Conservation (phyloP, 2,797 vertebrate species). For the Parauchenoglanis punctatus region DNA sequence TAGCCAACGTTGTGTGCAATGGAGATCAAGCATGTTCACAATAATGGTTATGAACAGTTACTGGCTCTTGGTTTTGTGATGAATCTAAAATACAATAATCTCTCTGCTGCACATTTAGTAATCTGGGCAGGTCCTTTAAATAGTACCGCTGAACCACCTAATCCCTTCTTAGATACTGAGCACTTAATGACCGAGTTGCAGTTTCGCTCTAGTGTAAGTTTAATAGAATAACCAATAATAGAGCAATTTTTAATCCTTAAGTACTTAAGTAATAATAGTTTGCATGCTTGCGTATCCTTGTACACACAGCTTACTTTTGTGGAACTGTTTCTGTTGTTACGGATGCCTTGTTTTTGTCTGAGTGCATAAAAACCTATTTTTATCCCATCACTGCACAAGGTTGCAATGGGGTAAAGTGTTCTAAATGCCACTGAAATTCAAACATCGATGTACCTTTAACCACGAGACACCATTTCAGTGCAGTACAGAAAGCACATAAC, state of each 20-base stretch:
- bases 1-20: slow-evolving; percentile 32
- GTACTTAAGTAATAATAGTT: background rate
- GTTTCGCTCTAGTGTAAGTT: background rate
- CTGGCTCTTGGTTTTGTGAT: slow-evolving; percentile 21
- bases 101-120: slow-evolving; percentile 11
- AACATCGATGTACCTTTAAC: background rate
- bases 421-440: slow-evolving; percentile 1
- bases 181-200: background rate
- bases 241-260: background rate
- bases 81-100: slow-evolving; percentile 14
- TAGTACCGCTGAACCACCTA: slow-evolving; percentile 13
- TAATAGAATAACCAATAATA: background rate
- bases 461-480: slow-evolving; percentile 19
- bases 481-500: slow-evolving; percentile 43
- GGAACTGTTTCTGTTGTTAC: background rate
- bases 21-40: slow-evolving; percentile 29
- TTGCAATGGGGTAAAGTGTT: background rate
- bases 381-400: background rate
- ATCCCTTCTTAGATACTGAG: slow-evolving; percentile 19
- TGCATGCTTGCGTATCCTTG: background rate
- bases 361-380: background rate
- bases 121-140: slow-evolving; percentile 3
- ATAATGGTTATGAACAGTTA: slow-evolving; percentile 36
- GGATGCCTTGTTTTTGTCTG: background rate
- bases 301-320: background rate